These are phyloP conservation scores for Hephaestus fuliginosus DNA, from an alignment of 2,797 vertebrate species.

Conservation along the genomic window DNA sequence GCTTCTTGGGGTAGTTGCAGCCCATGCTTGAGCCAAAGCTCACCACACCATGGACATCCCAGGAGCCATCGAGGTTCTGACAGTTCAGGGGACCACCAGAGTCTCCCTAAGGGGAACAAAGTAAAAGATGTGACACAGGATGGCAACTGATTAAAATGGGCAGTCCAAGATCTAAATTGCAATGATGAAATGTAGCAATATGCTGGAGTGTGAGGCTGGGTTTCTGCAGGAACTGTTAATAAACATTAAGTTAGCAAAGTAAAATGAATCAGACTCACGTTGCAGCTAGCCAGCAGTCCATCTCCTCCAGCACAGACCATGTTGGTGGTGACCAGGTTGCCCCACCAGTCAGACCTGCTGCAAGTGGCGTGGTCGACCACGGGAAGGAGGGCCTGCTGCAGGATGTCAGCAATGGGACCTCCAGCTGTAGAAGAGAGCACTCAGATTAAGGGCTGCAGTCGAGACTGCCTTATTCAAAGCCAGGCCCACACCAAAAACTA, in stretches of 20 bases:
- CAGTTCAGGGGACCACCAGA: constrained; percentile 93
- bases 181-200: background rate
- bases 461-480: background rate
- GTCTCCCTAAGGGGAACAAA: constrained; percentile 85
- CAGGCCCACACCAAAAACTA: background rate
- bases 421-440: constrained; percentile 80
- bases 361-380: constrained; percentile 87
- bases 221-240: background rate
- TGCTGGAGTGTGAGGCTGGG: too few relatives aligned
- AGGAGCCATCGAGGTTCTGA: constrained; percentile 78
- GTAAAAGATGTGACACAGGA: background rate
- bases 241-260: background rate
- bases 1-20: constrained; percentile 91
- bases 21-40: constrained; percentile 90
- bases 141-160: background rate
- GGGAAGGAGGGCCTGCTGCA: constrained; percentile 92
- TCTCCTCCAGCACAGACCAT: constrained; percentile 95
- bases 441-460: constrained; percentile 7
- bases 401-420: constrained; percentile 87
- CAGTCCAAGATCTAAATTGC: background rate
- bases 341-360: constrained; percentile 88
- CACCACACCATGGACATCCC: constrained; percentile 90
- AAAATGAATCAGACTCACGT: constrained; percentile 81
- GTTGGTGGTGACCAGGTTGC: constrained; percentile 77
- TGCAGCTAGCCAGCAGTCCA: constrained; percentile 89